A percentile compares a stretch with the other conserved stretches of the same genome.
phyloP scores from a whole-genome alignment of 2,113 vertebrate genomes.

The Aspidoscelis tigris region DNA sequence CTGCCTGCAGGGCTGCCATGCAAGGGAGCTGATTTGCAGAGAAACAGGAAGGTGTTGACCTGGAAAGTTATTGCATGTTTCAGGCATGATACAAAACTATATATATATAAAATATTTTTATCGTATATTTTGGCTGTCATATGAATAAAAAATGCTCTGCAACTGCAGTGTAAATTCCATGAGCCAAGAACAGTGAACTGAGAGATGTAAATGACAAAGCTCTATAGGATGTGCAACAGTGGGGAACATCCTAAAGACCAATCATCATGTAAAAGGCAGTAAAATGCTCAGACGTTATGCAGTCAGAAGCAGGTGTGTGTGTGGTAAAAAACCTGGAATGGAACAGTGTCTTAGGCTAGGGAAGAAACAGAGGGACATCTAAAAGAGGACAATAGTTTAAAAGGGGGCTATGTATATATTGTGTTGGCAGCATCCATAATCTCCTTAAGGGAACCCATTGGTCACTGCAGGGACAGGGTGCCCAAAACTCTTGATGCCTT shows the following conservation, averaged over 20 bases:
- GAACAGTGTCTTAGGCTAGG: neutral
- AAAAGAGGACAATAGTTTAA: neutral
- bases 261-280: too few relatives aligned
- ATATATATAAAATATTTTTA: neutral
- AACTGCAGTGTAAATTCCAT: neutral
- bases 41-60: neutral
- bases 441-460: too few relatives aligned
- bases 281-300: neutral
- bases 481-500: too few relatives aligned
- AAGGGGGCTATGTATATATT: neutral
- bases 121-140: neutral
- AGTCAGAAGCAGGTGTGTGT: neutral
- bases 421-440: too few relatives aligned
- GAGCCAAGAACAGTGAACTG: neutral
- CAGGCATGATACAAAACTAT: neutral
- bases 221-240: neutral
- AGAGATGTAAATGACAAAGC: neutral
- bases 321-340: neutral
- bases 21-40: neutral
- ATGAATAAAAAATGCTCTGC: neutral
- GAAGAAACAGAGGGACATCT: neutral
- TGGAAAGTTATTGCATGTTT: neutral
- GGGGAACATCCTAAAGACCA: neutral
- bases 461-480: too few relatives aligned
- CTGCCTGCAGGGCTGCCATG: constrained; percentile 1